These are phyloP conservation scores for Micromussa lordhowensis DNA, from an alignment of 92 coral and sea anemone species.

Conservation along the genomic window DNA sequence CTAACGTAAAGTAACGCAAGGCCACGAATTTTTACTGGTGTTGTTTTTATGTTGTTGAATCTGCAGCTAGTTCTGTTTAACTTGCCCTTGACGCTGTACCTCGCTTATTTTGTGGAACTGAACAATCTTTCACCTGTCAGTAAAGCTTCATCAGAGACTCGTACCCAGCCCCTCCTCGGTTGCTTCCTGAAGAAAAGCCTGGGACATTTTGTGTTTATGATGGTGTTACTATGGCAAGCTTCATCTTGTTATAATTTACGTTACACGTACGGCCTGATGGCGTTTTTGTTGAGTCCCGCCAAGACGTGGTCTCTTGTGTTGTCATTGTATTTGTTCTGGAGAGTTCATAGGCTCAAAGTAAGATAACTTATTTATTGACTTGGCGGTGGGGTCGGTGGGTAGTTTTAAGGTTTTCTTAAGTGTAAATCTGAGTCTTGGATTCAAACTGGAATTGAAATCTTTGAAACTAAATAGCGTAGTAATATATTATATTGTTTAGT, in stretches of 20 bases:
- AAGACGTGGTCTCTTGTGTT: conserved; percentile 89
- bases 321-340: conserved; percentile 65
- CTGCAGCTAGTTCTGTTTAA: conserved; percentile 81
- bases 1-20: not conserved
- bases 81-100: conserved; percentile 80
- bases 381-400: not conserved
- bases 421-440: not conserved
- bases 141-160: not conserved
- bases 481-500: not conserved
- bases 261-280: conserved; percentile 81
- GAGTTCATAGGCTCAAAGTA: conserved; percentile 29
- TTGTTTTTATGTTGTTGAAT: not conserved
- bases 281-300: conserved; percentile 86
- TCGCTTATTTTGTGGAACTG: conserved; percentile 78
- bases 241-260: conserved; percentile 74
- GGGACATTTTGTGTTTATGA: conserved; percentile 67
- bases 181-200: conserved; percentile 35
- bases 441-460: not conserved
- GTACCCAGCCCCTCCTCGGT: conserved; percentile 34
- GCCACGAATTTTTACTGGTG: not conserved
- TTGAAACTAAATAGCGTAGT: not conserved
- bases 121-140: conserved; percentile 25
- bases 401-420: not conserved
- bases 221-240: conserved; percentile 75
- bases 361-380: conserved; percentile 9